These are phyloP conservation scores for Sympetrum striolatum DNA, from an alignment of 2,888 invertebrate genomes.

Conservation along the genomic window DNA sequence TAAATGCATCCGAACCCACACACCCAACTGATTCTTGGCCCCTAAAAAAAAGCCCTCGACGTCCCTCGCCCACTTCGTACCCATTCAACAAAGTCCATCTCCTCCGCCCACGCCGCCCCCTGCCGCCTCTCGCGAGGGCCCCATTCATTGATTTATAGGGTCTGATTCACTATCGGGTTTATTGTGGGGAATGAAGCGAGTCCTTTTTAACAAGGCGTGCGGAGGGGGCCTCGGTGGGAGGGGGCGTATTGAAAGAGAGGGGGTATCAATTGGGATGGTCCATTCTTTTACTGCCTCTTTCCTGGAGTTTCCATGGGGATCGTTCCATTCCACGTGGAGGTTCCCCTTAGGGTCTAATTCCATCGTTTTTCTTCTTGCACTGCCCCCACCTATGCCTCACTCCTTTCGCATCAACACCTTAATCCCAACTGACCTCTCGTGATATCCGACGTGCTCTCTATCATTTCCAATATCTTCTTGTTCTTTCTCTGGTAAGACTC, in stretches of 20 bases:
- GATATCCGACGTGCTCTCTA: not conserved
- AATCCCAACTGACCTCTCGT: not conserved
- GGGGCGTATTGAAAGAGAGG: not conserved
- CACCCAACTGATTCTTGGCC: not conserved
- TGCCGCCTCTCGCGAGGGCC: not conserved
- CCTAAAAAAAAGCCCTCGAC: not conserved
- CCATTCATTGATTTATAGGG: slow-evolving; percentile 44
- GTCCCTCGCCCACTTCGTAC: not conserved
- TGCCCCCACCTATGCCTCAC: not conserved
- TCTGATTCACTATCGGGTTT: slow-evolving; percentile 39
- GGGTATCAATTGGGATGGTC: slow-evolving; percentile 22
- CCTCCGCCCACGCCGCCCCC: not conserved
- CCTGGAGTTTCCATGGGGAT: slow-evolving; percentile 3
- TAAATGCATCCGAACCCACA: not conserved
- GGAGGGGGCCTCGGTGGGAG: not conserved
- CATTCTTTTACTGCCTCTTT: not conserved
- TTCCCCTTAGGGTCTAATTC: slow-evolving; percentile 17
- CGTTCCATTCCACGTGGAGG: slow-evolving; percentile 2
- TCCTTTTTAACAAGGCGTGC: slow-evolving; percentile 32
- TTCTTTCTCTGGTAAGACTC: not conserved
- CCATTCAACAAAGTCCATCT: slow-evolving; percentile 35
- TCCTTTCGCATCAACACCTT: not conserved
- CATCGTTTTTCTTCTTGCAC: not conserved
- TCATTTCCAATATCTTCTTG: not conserved
- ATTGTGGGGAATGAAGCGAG: slow-evolving; percentile 42